phyloP scores from a whole-genome alignment of 2,113 vertebrate genomes.

The Calonectris borealis region DNA sequence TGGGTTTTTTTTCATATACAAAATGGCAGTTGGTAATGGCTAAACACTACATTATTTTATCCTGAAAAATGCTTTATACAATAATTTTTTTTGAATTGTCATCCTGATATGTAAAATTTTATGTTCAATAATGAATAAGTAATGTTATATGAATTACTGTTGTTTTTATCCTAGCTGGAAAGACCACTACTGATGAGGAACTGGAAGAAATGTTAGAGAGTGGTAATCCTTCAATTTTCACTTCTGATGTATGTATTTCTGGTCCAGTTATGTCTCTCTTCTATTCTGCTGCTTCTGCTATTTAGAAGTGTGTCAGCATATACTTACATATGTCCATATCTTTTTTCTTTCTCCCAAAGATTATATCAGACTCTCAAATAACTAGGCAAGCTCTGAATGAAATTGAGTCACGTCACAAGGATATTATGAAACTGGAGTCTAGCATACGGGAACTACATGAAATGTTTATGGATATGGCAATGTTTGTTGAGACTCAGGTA shows the following conservation, averaged over 20 bases:
- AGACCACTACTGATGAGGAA: constrained; percentile 87
- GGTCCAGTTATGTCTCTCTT: neutral
- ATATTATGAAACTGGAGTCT: constrained; percentile 91
- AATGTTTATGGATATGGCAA: constrained; percentile 96
- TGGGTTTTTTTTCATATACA: neutral
- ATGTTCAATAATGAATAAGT: neutral
- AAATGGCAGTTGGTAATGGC: neutral
- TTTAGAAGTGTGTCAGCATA: rapidly evolving
- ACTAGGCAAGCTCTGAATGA: constrained; percentile 92
- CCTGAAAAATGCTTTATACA: neutral
- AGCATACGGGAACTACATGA: constrained; percentile 92
- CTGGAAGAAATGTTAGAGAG: constrained; percentile 96
- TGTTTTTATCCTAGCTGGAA: constrained; percentile 82
- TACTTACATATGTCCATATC: neutral
- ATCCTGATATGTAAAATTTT: neutral
- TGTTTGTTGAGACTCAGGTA: constrained; percentile 96
- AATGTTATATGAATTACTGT: neutral
- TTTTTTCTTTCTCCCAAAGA: constrained; percentile 70
- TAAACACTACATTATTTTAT: neutral
- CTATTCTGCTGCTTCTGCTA: neutral
- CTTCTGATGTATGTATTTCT: constrained; percentile 84
- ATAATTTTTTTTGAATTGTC: neutral
- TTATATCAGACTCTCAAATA: constrained; percentile 93
- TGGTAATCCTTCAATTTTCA: constrained; percentile 92
- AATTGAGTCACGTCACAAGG: constrained; percentile 93